Evolutionary conservation across 2,888 invertebrate species (phyloP).

Genomic region (Zygaena filipendulae): DNA sequence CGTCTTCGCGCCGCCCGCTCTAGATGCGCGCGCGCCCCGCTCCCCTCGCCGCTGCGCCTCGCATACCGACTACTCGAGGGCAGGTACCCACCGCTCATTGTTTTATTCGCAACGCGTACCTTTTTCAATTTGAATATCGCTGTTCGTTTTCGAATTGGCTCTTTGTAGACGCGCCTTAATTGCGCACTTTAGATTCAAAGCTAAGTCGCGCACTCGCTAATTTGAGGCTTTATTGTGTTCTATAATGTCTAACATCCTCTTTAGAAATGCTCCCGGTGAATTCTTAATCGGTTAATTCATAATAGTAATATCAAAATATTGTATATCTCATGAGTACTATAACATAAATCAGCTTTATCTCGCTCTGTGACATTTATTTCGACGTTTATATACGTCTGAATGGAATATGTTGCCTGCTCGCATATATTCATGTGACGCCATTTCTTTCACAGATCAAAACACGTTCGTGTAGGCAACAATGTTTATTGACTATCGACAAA

Average conservation of each 20-base stretch:
- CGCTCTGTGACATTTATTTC: slow-evolving; percentile 32
- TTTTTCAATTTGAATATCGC: slow-evolving; percentile 65
- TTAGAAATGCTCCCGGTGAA: slow-evolving; percentile 40
- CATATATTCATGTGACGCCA: slow-evolving; percentile 35
- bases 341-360: slow-evolving; percentile 36
- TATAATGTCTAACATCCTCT: slow-evolving; percentile 49
- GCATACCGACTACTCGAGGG: slow-evolving; percentile 28
- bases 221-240: slow-evolving; percentile 58
- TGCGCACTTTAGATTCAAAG: slow-evolving; percentile 62
- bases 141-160: slow-evolving; percentile 61
- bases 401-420: slow-evolving; percentile 31
- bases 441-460: slow-evolving; percentile 31
- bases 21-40: slow-evolving; percentile 23
- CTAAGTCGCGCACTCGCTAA: slow-evolving; percentile 58
- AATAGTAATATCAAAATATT: slow-evolving; percentile 7
- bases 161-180: slow-evolving; percentile 59
- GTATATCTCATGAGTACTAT: no score
- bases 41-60: slow-evolving; percentile 21
- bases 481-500: slow-evolving; percentile 44
- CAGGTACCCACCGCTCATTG: slow-evolving; percentile 36
- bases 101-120: slow-evolving; percentile 59
- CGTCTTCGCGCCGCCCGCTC: slow-evolving; percentile 36
- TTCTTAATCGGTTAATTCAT: slow-evolving; percentile 33
- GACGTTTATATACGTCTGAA: slow-evolving; percentile 30
- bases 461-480: slow-evolving; percentile 19